Conservation (phyloP, 2,888 invertebrate genomes). For the Melieria picta region DNA sequence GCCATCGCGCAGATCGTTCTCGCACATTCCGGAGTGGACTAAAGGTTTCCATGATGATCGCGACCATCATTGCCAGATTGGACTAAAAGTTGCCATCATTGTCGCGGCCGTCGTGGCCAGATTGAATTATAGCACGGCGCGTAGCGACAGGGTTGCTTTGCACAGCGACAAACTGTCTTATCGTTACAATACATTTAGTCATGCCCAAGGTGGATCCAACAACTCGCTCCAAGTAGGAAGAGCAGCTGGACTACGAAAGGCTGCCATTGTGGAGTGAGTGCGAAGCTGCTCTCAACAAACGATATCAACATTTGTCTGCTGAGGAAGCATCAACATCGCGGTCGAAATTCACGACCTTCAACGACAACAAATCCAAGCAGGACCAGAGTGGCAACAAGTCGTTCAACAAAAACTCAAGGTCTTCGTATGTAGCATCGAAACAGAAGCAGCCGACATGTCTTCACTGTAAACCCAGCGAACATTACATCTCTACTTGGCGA, state of each 20-base stretch:
- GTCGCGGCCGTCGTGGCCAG: no score
- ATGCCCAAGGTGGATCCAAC: constrained; percentile 37
- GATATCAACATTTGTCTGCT: constrained; percentile 26
- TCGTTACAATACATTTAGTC: constrained; percentile 42
- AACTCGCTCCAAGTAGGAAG: constrained; percentile 33
- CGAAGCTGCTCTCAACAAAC: constrained; percentile 33
- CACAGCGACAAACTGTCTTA: no score
- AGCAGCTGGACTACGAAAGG: constrained; percentile 33
- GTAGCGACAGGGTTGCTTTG: no score
- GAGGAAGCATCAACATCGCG: constrained; percentile 8
- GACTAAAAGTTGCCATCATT: no score
- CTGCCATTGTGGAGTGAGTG: constrained; percentile 37
- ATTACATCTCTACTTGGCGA: constrained; percentile 7
- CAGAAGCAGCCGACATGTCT: background rate
- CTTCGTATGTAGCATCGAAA: background rate
- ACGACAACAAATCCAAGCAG: background rate
- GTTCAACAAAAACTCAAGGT: background rate
- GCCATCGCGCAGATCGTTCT: no score
- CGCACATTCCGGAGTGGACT: no score
- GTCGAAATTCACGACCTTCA: background rate
- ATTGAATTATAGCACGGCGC: no score
- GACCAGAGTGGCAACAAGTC: no score
- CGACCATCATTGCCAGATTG: no score
- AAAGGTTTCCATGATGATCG: no score
- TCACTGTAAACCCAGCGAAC: constrained; percentile 2